phyloP scores from a whole-genome alignment of 30 jellyfish, hydroid and myxozoan species.

The Hydractinia symbiolongicarpus region DNA sequence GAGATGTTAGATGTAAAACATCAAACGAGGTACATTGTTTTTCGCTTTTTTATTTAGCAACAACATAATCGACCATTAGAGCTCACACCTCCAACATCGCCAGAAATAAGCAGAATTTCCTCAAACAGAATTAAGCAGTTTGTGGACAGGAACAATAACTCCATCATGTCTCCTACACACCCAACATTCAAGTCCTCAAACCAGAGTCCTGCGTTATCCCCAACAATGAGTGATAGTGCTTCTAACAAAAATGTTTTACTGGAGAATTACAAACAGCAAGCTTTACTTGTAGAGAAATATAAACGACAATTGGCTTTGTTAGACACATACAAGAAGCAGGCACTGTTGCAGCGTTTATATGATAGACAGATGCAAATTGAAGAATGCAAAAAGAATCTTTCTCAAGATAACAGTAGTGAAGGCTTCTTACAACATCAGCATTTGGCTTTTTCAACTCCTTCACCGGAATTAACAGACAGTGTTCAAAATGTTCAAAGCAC shows the following conservation, averaged over 20 bases:
- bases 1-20: background rate
- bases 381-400: background rate
- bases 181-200: conserved; percentile 5
- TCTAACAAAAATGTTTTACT: conserved; percentile 1
- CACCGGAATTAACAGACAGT: background rate
- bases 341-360: conserved; percentile 17
- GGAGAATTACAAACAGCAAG: conserved; percentile 21
- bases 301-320: conserved; percentile 13
- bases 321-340: conserved; percentile 13
- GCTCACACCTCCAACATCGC: conserved; percentile 30
- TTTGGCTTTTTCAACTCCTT: too few species aligned
- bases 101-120: conserved; percentile 13
- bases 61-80: background rate
- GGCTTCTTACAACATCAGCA: background rate
- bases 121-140: background rate
- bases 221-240: background rate
- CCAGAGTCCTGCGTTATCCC: background rate
- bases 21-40: background rate
- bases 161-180: conserved; percentile 26
- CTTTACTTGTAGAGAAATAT: conserved; percentile 28
- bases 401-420: background rate
- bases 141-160: background rate
- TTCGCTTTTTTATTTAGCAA: conserved; percentile 2
- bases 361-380: background rate
- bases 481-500: conserved; percentile 3